Evolutionary conservation across 2,797 vertebrate species (phyloP).

Genomic region (Chloroceryle amazona): DNA sequence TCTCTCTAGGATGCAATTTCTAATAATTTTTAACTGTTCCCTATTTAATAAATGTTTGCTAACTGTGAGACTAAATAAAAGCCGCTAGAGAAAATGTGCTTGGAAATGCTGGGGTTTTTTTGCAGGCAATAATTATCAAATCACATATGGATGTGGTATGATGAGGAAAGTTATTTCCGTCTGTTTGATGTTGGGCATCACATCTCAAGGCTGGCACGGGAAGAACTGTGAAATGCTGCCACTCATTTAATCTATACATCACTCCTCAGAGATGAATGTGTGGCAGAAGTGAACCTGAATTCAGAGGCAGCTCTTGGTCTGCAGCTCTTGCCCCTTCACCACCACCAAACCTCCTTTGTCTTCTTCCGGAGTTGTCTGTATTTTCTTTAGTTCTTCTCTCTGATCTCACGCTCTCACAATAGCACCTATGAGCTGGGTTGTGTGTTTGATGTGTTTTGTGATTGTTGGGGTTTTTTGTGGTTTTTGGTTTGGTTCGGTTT

Average conservation of each 20-base stretch:
- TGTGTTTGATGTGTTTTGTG: neutral
- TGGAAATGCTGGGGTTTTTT: neutral
- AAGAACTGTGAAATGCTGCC: neutral
- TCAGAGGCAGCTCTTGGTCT: neutral
- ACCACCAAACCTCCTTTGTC: neutral
- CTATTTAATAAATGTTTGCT: neutral
- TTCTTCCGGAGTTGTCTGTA: accelerated
- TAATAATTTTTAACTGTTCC: neutral
- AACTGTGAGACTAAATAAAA: neutral
- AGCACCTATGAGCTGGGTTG: accelerated
- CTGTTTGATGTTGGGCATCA: neutral
- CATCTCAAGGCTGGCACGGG: neutral
- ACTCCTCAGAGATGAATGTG: neutral
- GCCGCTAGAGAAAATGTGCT: neutral
- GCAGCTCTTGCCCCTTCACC: neutral
- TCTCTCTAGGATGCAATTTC: neutral
- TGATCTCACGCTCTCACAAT: neutral
- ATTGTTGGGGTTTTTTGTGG: no score
- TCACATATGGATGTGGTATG: neutral
- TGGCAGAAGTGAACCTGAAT: neutral
- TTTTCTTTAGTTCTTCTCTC: neutral
- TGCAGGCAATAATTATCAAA: neutral
- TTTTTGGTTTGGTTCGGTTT: neutral
- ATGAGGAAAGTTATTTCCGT: neutral
- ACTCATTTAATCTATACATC: neutral